Conservation (phyloP, 2,888 invertebrate genomes). For the Pollenia griseotomentosa region DNA sequence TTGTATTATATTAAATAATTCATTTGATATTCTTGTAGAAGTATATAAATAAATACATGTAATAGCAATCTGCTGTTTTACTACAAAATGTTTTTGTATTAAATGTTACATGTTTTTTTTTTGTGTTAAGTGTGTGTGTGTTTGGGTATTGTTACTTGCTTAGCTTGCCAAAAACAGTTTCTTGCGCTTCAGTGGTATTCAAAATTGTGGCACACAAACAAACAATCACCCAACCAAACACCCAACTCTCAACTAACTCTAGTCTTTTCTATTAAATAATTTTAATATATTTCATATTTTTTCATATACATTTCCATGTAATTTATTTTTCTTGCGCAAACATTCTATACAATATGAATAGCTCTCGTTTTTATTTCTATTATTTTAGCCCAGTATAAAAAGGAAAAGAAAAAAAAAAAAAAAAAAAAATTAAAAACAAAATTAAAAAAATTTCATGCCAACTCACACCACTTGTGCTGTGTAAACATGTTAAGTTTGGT, state of each 20-base stretch:
- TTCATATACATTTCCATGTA: not conserved
- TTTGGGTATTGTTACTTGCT: constrained; percentile 24
- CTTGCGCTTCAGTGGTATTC: constrained; percentile 54
- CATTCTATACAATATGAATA: constrained; percentile 25
- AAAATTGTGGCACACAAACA: constrained; percentile 5
- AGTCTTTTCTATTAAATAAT: constrained; percentile 3
- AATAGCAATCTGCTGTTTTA: constrained; percentile 30
- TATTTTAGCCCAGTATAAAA: not conserved
- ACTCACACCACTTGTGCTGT: constrained; percentile 33
- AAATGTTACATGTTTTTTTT: constrained; percentile 16
- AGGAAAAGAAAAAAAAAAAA: not conserved
- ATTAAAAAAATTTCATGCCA: constrained; percentile 34
- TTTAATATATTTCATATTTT: constrained; percentile 6
- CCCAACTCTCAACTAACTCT: constrained; percentile 29
- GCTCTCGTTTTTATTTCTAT: constrained; percentile 2
- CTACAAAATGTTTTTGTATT: constrained; percentile 14
- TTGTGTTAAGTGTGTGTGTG: not conserved
- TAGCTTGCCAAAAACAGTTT: constrained; percentile 60
- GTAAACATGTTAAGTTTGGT: constrained; percentile 14
- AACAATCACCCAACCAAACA: constrained; percentile 19
- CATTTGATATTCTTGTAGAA: constrained; percentile 42
- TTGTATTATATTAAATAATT: not conserved
- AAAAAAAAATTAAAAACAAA: constrained; percentile 27
- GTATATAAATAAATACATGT: constrained; percentile 47
- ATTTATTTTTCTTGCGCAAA: constrained; percentile 22